Conservation (phyloP, 2,113 vertebrate species). For the human region GRCh38 chr15:59904001-59904500, state of each 20-base stretch:
- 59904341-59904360: neutral
- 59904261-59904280: neutral
- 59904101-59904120: no score
- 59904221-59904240: neutral
- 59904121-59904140: no score
- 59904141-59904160: neutral
- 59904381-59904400: no score
- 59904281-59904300: neutral
- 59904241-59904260: neutral
- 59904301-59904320: neutral
- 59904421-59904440: fast-evolving
- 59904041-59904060: no score
- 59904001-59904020: no score
- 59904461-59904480: neutral
- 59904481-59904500: neutral
- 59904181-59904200: neutral
- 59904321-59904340: neutral
- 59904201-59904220: no score
- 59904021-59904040: no score
- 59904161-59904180: neutral
- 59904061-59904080: no score
- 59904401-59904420: no score
- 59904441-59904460: no score
- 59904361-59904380: neutral
- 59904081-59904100: no score